Evolutionary conservation across 1,140 invertebrate genomes (phyloP), one percentile per base, ranked within the genome.

Genomic region (Leucophenga varia): DNA sequence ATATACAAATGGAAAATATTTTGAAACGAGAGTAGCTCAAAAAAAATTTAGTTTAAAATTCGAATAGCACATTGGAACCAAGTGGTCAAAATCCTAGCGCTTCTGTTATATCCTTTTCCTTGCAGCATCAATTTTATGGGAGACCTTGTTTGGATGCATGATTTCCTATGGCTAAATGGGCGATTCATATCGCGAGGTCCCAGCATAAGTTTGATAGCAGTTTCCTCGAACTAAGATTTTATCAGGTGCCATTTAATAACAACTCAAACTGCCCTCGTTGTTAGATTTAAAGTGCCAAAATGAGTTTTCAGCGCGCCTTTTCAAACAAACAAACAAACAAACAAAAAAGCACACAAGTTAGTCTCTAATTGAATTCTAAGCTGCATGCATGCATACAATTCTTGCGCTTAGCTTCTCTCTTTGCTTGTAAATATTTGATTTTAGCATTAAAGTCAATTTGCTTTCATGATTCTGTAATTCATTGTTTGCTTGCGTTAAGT

Each of bases 401-500:
- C 31, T 34, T 4, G 7, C 3, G 7, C 1, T 2, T 3, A 14
- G 0, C 16, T 22, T 19, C 9, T n/a, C 8, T 30, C 19, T 21
- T 12, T 28, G 28, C 31, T 9, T 52, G 64, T 68, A 68, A 68
- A 68, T 68, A 68, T 68, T 68, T 68, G 64, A 68, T 68, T 68
- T 68, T 58, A 68, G 64, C 64, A 68, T 68, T 68, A 68, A 68
- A 68, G 64, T 68, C 64, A 68, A 68, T 68, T 68, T 68, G 64
- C 64, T 68, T 68, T 68, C 64, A 68, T 68, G 64, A 68, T 68
- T 68, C 64, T 64, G 64, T 68, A 68, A 68, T 68, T 68, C 64
- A 68, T 68, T 68, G 64, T 68, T 68, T 67, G 67, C 47, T 53
- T 55, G 61, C 63, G 63, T 59, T 64, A 67, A 67, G 63, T 67